Conservation (phyloP, 1,140 invertebrate genomes). For the Lepidostoma basale region DNA sequence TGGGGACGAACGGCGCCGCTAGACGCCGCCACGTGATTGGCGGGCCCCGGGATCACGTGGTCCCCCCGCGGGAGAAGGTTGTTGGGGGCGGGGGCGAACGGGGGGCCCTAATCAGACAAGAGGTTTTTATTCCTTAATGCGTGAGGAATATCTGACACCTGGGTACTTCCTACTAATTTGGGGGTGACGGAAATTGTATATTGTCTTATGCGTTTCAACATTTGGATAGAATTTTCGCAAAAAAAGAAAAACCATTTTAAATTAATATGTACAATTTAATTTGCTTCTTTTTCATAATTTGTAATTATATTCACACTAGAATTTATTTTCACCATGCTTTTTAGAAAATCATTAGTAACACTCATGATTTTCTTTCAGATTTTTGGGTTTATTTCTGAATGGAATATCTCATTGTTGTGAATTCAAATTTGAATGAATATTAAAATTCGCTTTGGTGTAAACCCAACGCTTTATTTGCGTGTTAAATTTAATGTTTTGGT, state of each 20-base stretch:
- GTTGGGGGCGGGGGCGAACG: background rate
- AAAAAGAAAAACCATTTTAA: background rate
- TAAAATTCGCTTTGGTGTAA: no score
- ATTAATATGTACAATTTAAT: background rate
- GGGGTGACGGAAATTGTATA: background rate
- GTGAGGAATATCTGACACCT: constrained; percentile 39
- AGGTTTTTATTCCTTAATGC: constrained; percentile 39
- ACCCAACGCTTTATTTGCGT: no score
- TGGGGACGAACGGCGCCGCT: constrained; percentile 32
- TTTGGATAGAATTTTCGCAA: no score
- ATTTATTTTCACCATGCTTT: background rate
- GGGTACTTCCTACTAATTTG: constrained; percentile 23
- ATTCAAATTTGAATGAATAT: no score
- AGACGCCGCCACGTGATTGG: constrained; percentile 44
- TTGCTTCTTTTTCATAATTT: background rate
- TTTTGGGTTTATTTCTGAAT: no score
- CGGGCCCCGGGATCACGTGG: constrained; percentile 36
- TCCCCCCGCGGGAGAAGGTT: background rate
- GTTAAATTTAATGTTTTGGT: no score
- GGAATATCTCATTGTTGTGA: no score
- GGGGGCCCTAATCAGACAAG: constrained; percentile 24
- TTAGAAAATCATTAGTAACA: no score
- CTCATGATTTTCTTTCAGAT: no score
- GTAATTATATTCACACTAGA: background rate
- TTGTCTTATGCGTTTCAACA: background rate